Evolutionary conservation across 2,113 vertebrate genomes (phyloP).

Genomic region (Pipa parva): DNA sequence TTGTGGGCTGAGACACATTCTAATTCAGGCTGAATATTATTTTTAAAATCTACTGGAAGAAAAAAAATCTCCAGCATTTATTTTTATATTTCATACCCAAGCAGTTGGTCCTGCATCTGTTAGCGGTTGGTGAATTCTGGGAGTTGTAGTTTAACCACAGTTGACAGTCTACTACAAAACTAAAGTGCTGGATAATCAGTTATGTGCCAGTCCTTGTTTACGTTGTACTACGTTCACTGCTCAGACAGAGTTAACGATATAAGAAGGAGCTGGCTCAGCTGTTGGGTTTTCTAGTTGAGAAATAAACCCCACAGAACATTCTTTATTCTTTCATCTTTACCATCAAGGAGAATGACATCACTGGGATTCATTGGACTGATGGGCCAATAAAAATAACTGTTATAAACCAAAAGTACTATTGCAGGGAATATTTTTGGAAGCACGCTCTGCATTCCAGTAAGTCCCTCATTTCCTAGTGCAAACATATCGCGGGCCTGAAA

Average conservation of each 20-base stretch:
- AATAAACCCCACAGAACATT: constrained; percentile 49
- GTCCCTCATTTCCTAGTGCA: constrained; percentile 63
- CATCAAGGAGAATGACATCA: constrained; percentile 59
- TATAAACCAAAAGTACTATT: constrained; percentile 56
- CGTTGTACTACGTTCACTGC: neutral
- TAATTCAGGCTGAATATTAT: neutral
- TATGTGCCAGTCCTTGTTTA: neutral
- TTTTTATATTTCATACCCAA: too few relatives aligned
- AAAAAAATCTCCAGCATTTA: neutral
- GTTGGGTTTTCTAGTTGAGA: constrained; percentile 30
- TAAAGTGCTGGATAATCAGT: neutral
- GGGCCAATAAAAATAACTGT: constrained; percentile 66
- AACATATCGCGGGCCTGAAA: constrained; percentile 63
- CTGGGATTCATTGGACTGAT: constrained; percentile 48
- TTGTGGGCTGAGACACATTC: neutral
- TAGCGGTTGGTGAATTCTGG: neutral
- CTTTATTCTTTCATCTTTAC: constrained; percentile 56
- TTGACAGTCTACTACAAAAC: too few relatives aligned
- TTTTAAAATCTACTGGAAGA: neutral
- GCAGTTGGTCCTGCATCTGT: too few relatives aligned
- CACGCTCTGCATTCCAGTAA: constrained; percentile 53
- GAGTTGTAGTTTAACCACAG: neutral
- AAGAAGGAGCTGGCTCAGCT: constrained; percentile 48
- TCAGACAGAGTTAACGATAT: constrained; percentile 43
- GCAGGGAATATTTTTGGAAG: constrained; percentile 66